phyloP scores from a whole-genome alignment of 2,113 vertebrate species.

The Herpailurus yagouaroundi region DNA sequence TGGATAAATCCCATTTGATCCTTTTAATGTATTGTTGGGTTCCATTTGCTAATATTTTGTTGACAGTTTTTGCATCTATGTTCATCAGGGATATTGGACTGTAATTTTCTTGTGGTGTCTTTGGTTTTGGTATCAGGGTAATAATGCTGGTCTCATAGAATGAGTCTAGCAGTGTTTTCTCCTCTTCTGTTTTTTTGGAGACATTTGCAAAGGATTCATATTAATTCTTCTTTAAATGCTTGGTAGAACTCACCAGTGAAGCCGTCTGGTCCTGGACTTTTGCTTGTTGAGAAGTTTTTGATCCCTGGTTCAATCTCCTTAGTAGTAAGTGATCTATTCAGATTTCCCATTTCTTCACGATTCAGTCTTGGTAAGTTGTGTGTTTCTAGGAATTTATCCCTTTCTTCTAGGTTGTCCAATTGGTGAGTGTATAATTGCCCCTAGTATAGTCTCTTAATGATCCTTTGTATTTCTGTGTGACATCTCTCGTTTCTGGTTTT shows the following conservation, averaged over 20 bases:
- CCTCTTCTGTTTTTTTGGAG: background rate
- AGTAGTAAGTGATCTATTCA: background rate
- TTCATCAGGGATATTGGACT: background rate
- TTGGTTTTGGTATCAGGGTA: background rate
- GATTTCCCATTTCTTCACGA: background rate
- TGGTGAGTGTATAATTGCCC: background rate
- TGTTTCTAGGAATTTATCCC: background rate
- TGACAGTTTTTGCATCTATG: background rate
- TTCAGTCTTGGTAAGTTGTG: background rate
- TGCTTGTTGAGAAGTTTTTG: background rate
- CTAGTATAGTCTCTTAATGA: background rate
- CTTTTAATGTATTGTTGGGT: background rate
- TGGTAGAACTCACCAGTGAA: background rate
- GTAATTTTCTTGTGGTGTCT: background rate
- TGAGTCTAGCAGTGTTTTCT: background rate
- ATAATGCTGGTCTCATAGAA: background rate
- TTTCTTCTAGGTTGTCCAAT: background rate
- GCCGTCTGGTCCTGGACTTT: background rate
- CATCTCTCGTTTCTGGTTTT: background rate
- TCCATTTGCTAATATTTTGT: background rate
- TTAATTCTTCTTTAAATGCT: background rate
- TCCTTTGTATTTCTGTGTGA: background rate
- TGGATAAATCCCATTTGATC: background rate
- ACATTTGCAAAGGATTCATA: background rate
- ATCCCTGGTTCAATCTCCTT: background rate